Evolutionary conservation across 2,797 vertebrate genomes (phyloP).

Genomic region (Characodon lateralis): DNA sequence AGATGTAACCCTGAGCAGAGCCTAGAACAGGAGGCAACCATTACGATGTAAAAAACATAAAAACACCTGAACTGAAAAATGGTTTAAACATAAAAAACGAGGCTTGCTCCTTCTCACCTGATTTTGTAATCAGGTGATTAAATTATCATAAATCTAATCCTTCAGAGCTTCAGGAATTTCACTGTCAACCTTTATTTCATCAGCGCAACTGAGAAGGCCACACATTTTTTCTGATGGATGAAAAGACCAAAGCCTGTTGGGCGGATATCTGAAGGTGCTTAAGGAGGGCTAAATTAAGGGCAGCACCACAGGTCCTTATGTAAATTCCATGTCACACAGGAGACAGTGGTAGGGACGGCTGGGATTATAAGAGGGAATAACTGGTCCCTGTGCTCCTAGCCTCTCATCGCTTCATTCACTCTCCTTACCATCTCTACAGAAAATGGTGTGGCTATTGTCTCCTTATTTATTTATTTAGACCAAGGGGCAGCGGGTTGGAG

Average conservation of each 20-base stretch:
- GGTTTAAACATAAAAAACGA: slow-evolving; percentile 16
- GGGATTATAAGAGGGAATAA: slow-evolving; percentile 79
- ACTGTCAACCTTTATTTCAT: slow-evolving; percentile 32
- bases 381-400: slow-evolving; percentile 67
- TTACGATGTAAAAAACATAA: slow-evolving; percentile 12
- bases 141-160: slow-evolving; percentile 48
- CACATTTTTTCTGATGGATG: slow-evolving; percentile 50
- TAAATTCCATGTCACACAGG: slow-evolving; percentile 72
- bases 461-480: slow-evolving; percentile 85
- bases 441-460: slow-evolving; percentile 66
- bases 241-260: slow-evolving; percentile 55
- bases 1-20: slow-evolving; percentile 22
- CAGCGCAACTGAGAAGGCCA: slow-evolving; percentile 17
- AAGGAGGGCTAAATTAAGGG: slow-evolving; percentile 78
- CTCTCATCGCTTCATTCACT: slow-evolving; percentile 74
- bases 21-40: slow-evolving; percentile 10
- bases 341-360: slow-evolving; percentile 60
- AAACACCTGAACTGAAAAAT: not conserved
- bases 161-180: slow-evolving; percentile 48
- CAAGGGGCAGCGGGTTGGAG: slow-evolving; percentile 47
- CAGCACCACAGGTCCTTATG: slow-evolving; percentile 67
- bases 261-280: slow-evolving; percentile 68
- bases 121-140: slow-evolving; percentile 43
- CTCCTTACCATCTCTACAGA: slow-evolving; percentile 52
- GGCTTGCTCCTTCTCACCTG: slow-evolving; percentile 21